Evolutionary conservation across 2,113 vertebrate species (phyloP), one percentile per base, ranked within the genome.

Genomic region (Poecilia latipinna): DNA sequence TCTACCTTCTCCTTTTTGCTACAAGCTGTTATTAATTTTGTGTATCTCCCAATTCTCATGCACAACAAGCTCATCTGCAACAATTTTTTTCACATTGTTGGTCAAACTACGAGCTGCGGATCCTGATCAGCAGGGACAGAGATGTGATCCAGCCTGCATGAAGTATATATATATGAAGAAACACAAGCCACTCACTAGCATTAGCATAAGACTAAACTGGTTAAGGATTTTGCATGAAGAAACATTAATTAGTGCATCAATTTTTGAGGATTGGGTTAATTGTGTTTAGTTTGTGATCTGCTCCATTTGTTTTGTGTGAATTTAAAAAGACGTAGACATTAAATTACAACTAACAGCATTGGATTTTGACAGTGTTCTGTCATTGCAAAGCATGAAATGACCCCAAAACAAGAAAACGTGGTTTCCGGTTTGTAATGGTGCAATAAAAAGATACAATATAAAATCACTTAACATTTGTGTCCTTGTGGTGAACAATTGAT

Each of bases 21-120:
- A 57, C 54, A 37, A 17, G 57, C 61, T n/a, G 61, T 72, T 75
- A 81, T 85, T 74, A 75, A 83, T 74, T 57, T 75, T 65, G 61
- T 74, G 74, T 72, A 64, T 68, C 48, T 64, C 64, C 68, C 64
- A 3, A 17, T 68, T 77, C 67, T 67, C 67, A 83, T 77, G 64
- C 60, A 65, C 60, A 65, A 75, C 74, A 86, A 8, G 26, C 70
- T 54, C 22, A 65, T 74, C 54, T 65, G 42, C 42, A 70, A 37
- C 71, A 44, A 28, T 57, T 75, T 29, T 66, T 70, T 66, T 70
- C 6, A 19, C 31, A 48, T 0, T 0, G 61, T 22, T 22, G 19
- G 0, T 24, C 5, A 70, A 61, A 76, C 17, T 17, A 19, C 37
- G n/a, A 68, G 24, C 22, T 37, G 12, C 24, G 29, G 35, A 29